Evolutionary conservation across 2,888 invertebrate genomes (phyloP).

Genomic region (Aphodius sticticus): DNA sequence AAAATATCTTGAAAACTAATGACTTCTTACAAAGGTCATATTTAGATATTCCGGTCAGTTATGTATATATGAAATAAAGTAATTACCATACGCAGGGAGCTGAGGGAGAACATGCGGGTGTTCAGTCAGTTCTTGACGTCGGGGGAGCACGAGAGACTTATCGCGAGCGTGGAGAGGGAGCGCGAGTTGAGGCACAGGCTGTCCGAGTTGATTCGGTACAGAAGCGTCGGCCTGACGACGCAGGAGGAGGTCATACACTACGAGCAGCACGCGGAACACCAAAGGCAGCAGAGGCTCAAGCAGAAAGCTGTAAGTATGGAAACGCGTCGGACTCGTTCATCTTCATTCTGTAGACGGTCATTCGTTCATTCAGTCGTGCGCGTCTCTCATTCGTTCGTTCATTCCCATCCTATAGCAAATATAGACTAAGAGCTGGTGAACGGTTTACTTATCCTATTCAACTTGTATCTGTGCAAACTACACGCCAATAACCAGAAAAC

Average conservation of each 20-base stretch:
- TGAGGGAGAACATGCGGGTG: constrained; percentile 84
- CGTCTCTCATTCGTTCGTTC: neutral
- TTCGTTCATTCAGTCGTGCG: constrained; percentile 29
- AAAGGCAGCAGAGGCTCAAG: constrained; percentile 70
- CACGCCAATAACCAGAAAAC: neutral
- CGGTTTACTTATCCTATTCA: too few species aligned
- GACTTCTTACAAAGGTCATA: too few species aligned
- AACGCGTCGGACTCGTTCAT: neutral
- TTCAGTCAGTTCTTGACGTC: constrained; percentile 90
- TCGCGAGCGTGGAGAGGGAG: constrained; percentile 82
- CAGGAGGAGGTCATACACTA: constrained; percentile 88
- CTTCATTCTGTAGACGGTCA: constrained; percentile 30
- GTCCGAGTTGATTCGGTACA: constrained; percentile 83
- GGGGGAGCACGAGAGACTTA: constrained; percentile 82
- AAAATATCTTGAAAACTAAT: too few species aligned
- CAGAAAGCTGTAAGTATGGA: constrained; percentile 68
- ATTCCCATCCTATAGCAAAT: neutral
- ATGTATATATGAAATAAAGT: neutral
- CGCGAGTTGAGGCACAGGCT: constrained; percentile 84
- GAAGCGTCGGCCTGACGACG: constrained; percentile 84
- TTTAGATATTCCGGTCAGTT: too few species aligned
- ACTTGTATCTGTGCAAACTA: neutral
- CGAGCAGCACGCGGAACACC: constrained; percentile 77
- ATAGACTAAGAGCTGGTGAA: neutral
- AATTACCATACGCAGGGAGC: constrained; percentile 65